Percentiles rank a stretch among this genome's conserved stretches.
Evolutionary conservation across 2,113 vertebrate genomes (phyloP).

Genomic region (Nanorana parkeri): DNA sequence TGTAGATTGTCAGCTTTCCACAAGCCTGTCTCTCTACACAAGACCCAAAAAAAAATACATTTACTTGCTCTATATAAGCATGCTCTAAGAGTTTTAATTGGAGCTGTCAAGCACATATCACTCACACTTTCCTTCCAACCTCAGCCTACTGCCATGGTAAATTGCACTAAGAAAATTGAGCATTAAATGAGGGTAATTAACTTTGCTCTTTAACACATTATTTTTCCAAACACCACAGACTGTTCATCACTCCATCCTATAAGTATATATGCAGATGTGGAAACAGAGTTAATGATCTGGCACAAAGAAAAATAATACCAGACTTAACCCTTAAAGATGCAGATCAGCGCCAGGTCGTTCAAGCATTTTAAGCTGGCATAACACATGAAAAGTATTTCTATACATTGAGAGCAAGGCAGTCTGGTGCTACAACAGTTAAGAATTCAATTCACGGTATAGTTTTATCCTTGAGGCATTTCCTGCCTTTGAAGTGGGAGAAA

Average conservation of each 20-base stretch:
- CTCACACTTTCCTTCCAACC: background rate
- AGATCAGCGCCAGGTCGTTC: background rate
- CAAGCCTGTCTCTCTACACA: no score
- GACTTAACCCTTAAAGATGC: background rate
- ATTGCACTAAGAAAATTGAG: background rate
- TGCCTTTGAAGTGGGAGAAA: slow-evolving; percentile 36
- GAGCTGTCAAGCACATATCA: background rate
- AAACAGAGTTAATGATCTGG: background rate
- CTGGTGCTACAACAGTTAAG: slow-evolving; percentile 35
- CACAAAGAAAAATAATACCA: background rate
- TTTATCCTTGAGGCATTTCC: slow-evolving; percentile 38
- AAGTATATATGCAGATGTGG: slow-evolving; percentile 27
- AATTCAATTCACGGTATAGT: slow-evolving; percentile 11
- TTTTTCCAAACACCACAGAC: background rate
- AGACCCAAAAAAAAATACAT: no score
- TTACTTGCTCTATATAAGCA: no score
- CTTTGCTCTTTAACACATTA: background rate
- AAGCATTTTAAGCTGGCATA: background rate
- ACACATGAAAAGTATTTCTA: background rate
- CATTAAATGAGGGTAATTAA: background rate
- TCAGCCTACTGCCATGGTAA: background rate
- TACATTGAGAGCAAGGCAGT: background rate
- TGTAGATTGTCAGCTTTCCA: no score
- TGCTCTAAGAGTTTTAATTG: background rate
- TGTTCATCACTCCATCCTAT: slow-evolving; percentile 30